phyloP scores from a whole-genome alignment of 2,113 vertebrate species.

The Otolemur garnettii region DNA sequence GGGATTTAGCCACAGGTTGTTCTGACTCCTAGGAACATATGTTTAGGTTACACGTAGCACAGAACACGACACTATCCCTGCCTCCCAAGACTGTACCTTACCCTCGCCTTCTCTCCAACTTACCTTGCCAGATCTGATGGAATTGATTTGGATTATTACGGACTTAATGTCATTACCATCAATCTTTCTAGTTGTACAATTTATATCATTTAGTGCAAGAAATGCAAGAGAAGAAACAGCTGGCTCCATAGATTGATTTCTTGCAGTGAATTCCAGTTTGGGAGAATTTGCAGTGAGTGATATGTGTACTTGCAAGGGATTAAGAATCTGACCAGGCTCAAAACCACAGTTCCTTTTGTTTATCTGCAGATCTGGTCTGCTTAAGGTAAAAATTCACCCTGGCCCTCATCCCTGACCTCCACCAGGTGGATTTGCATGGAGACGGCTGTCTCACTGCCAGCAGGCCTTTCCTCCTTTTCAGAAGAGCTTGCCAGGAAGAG shows the following conservation, averaged over 20 bases:
- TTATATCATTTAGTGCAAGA: slow-evolving; percentile 69
- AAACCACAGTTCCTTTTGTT: slow-evolving; percentile 64
- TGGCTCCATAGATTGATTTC: slow-evolving; percentile 70
- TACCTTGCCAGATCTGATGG: slow-evolving; percentile 7
- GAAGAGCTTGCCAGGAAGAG: slow-evolving; percentile 76
- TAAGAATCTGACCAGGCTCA: slow-evolving; percentile 57
- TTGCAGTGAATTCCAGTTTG: slow-evolving; percentile 64
- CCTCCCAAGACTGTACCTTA: not conserved
- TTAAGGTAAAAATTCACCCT: slow-evolving; percentile 55
- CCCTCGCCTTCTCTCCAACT: not conserved
- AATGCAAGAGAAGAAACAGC: slow-evolving; percentile 68
- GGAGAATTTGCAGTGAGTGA: slow-evolving; percentile 65
- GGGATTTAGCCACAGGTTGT: not conserved
- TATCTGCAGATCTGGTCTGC: slow-evolving; percentile 65
- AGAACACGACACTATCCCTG: rapidly evolving
- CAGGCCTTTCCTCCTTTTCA: slow-evolving; percentile 21
- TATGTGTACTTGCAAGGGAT: slow-evolving; percentile 68
- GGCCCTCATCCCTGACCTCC: slow-evolving; percentile 30
- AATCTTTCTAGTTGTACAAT: slow-evolving; percentile 43
- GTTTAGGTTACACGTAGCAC: not conserved
- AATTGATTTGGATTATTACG: slow-evolving; percentile 60
- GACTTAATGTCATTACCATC: slow-evolving; percentile 62
- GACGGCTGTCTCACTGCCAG: not conserved
- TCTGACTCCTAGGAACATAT: not conserved
- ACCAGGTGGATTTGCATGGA: slow-evolving; percentile 59